Conservation (phyloP, 1,140 invertebrate species). For the Heliconius congener region DNA sequence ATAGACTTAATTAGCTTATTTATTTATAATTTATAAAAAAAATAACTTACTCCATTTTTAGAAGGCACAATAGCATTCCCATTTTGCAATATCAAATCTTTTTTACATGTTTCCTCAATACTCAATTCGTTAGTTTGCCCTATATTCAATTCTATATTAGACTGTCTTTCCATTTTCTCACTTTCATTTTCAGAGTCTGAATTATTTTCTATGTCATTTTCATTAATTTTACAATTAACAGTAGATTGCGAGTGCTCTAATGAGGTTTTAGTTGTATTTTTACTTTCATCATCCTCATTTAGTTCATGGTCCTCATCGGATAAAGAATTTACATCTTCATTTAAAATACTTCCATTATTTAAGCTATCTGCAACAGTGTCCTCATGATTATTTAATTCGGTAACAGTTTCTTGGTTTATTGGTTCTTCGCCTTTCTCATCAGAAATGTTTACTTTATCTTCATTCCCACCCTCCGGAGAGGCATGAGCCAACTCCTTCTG, state of each 20-base stretch:
- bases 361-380: background rate
- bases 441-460: conserved; percentile 13
- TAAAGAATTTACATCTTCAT: background rate
- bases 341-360: background rate
- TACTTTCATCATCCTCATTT: background rate
- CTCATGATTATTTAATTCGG: background rate
- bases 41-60: conserved; percentile 23
- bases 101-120: background rate
- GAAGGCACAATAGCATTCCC: background rate
- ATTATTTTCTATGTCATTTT: background rate
- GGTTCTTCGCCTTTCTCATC: background rate
- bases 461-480: conserved; percentile 27
- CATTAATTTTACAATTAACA: background rate
- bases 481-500: conserved; percentile 43
- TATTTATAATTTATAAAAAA: background rate
- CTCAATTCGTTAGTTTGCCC: conserved; percentile 3
- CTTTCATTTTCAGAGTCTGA: background rate
- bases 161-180: conserved; percentile 23
- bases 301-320: background rate
- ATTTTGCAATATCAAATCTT: conserved; percentile 3
- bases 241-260: background rate
- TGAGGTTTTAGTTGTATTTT: background rate
- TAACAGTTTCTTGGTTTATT: background rate
- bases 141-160: conserved; percentile 13
- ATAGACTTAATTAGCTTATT: too few species aligned